Percentiles rank a stretch among this genome's conserved stretches.
Conservation (phyloP, 2,888 invertebrate species). For the Exephanes ischioxanthus region DNA sequence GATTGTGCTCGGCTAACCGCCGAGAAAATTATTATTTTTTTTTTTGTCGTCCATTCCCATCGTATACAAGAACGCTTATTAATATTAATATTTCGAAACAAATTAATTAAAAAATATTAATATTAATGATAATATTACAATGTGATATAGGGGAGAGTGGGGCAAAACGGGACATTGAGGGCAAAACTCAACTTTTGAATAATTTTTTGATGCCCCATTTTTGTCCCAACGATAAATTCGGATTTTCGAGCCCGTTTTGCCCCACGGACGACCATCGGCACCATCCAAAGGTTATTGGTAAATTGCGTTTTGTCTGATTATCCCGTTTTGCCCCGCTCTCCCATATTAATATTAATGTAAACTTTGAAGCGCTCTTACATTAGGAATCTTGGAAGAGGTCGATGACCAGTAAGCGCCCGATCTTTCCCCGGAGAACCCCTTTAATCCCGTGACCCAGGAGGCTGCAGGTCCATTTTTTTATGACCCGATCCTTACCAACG, state of each 20-base stretch:
- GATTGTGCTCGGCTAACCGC: conserved; percentile 65
- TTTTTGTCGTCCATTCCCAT: neutral
- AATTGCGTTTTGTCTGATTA: too few species aligned
- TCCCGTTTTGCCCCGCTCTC: too few species aligned
- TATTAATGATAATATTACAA: neutral
- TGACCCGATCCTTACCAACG: conserved; percentile 39
- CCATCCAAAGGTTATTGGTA: too few species aligned
- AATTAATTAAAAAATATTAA: neutral
- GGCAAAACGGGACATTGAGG: too few species aligned
- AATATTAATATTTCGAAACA: neutral
- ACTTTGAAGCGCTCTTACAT: neutral
- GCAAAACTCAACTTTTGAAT: too few species aligned
- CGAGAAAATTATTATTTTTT: conserved; percentile 45
- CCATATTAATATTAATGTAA: neutral
- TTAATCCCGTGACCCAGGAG: conserved; percentile 40
- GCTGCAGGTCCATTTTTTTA: conserved; percentile 64
- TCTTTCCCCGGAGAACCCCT: conserved; percentile 38
- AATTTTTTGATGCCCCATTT: too few species aligned
- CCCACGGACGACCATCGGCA: too few species aligned
- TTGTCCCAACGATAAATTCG: too few species aligned
- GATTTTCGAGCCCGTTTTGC: too few species aligned
- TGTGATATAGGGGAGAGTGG: neutral
- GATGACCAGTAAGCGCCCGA: neutral
- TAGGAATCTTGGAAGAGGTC: neutral
- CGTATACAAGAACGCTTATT: neutral